These are phyloP conservation scores for Lissonota sp. DNA, from an alignment of 2,888 invertebrate genomes.

Conservation along the genomic window DNA sequence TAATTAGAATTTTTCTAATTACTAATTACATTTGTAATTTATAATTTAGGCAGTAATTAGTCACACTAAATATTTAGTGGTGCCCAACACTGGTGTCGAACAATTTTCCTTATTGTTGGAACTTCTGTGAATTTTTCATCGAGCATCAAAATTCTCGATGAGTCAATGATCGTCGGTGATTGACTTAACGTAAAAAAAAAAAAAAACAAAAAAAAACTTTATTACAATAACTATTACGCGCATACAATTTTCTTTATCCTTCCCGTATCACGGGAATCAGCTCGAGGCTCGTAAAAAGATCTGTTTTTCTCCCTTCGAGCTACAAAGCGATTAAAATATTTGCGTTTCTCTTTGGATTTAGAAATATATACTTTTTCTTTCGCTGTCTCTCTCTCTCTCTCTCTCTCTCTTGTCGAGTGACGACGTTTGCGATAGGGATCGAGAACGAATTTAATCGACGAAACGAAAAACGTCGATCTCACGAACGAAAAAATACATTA, in stretches of 20 bases:
- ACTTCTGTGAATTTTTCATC: slow-evolving; percentile 11
- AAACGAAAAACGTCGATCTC: slow-evolving; percentile 7
- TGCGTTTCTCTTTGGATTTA: slow-evolving; percentile 69
- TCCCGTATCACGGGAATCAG: slow-evolving; percentile 41
- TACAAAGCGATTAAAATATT: slow-evolving; percentile 68
- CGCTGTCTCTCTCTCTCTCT: too few species aligned
- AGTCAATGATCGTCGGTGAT: slow-evolving; percentile 32
- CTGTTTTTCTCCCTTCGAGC: slow-evolving; percentile 49
- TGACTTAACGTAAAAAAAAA: slow-evolving; percentile 23
- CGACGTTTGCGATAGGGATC: slow-evolving; percentile 36
- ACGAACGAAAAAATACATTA: slow-evolving; percentile 12
- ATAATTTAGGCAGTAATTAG: too few species aligned
- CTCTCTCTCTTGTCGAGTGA: slow-evolving; percentile 44
- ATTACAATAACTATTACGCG: slow-evolving; percentile 48
- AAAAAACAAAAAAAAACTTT: slow-evolving; percentile 38
- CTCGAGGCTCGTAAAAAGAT: slow-evolving; percentile 55
- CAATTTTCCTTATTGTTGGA: neutral
- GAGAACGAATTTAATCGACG: slow-evolving; percentile 27
- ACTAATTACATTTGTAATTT: too few species aligned
- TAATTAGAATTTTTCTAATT: too few species aligned
- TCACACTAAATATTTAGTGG: too few species aligned
- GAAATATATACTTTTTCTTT: slow-evolving; percentile 63
- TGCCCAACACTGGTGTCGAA: too few species aligned
- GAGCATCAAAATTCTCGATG: slow-evolving; percentile 33
- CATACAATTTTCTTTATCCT: slow-evolving; percentile 31